These are phyloP conservation scores for Microcebus tavaratra DNA, from an alignment of 2,113 vertebrate genomes.

Conservation along the genomic window DNA sequence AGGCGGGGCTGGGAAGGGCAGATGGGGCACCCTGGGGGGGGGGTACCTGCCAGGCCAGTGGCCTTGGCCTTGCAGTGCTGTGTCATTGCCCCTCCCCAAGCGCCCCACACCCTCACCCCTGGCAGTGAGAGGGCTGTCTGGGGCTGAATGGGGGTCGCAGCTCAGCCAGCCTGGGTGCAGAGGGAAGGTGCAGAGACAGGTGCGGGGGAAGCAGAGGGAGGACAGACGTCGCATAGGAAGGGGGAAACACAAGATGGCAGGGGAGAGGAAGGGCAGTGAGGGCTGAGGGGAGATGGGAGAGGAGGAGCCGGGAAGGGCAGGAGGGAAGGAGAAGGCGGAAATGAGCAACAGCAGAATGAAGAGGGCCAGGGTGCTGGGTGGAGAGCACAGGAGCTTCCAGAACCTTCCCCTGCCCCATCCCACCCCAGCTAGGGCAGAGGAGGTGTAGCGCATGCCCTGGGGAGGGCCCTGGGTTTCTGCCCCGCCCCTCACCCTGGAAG, in stretches of 20 bases:
- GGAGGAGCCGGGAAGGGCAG: background rate
- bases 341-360: too few species aligned
- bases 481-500: constrained; percentile 83
- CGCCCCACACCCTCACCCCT: fast-evolving
- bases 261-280: background rate
- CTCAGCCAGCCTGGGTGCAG: background rate
- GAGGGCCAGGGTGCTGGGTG: fast-evolving
- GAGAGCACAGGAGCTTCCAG: background rate
- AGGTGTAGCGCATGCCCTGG: background rate
- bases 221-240: background rate
- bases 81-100: background rate
- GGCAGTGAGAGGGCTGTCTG: background rate
- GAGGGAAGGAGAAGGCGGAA: background rate
- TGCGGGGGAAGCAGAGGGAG: background rate
- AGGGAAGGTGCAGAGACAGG: too few species aligned
- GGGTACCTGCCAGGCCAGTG: background rate
- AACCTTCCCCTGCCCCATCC: background rate
- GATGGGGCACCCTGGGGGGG: too few species aligned
- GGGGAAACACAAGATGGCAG: background rate
- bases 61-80: background rate
- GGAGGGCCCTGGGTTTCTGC: background rate
- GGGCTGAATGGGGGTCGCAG: background rate
- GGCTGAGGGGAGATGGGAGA: background rate
- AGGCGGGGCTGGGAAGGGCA: background rate
- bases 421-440: background rate